Conservation (phyloP, 2,113 vertebrate species). For the Garra rufa region DNA sequence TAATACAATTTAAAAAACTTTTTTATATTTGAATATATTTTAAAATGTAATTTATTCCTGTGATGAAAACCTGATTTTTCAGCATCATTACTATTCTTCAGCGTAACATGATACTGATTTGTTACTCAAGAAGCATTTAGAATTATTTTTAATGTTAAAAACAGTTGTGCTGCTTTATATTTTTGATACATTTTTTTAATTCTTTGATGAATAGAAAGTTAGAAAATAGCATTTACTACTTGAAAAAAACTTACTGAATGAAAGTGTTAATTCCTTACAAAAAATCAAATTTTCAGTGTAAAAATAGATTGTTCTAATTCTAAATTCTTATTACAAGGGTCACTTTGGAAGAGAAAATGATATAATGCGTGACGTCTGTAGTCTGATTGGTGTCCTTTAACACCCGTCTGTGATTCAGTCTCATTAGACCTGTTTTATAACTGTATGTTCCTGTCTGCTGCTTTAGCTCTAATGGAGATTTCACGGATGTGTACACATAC, state of each 20-base stretch:
- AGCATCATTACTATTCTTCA: not conserved
- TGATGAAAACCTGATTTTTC: not conserved
- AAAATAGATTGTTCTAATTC: not conserved
- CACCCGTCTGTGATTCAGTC: conserved; percentile 5
- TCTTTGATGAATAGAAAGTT: not conserved
- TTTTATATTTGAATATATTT: not conserved
- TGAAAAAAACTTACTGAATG: not conserved
- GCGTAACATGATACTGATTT: not conserved
- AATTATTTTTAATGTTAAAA: not conserved
- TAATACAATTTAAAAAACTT: not conserved
- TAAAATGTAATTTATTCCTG: not conserved
- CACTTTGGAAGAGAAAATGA: not conserved
- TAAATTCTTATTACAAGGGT: not conserved
- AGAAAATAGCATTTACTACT: too few species aligned
- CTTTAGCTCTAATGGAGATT: conserved; percentile 5
- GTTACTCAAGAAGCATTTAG: not conserved
- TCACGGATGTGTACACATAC: not conserved
- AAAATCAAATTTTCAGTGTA: not conserved
- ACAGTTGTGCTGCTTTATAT: not conserved
- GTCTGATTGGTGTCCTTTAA: not conserved
- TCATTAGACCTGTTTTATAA: not conserved
- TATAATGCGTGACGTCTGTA: not conserved
- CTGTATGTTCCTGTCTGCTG: conserved; percentile 8
- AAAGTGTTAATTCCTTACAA: not conserved
- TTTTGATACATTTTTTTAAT: not conserved